Evolutionary conservation across 2,888 invertebrate genomes (phyloP), one percentile per base, ranked within the genome.

Genomic region (Mesoligia furuncula): DNA sequence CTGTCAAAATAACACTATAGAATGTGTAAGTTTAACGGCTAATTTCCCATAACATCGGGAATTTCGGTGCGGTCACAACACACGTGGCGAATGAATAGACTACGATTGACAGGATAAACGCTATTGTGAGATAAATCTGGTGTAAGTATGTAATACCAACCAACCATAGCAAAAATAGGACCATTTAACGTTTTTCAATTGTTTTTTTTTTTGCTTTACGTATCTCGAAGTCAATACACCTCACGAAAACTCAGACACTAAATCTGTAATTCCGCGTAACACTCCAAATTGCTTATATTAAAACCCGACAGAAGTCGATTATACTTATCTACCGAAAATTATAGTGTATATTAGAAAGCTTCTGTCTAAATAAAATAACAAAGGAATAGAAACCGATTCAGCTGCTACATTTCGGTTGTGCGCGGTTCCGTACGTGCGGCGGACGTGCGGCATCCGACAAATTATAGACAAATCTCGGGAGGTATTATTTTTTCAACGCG

Each of bases 401-500:
- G 91, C 90, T 92, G 91, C 91, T 93, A 90, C 85, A 81, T 89
- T 88, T 84, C 77, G 88, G 87, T 81, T 87, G 85, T 79, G 83
- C 75, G 76, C 71, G 75, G 85, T 81, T 81, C 87, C 84, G 88
- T 87, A 85, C 84, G 88, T 84, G 85, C 84, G 81, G 83, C 85
- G 87, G 88, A 85, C 89, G 90, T 89, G 94, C 96, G 96, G 96
- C 95, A 92, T 91, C 92, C 93, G 90, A 93, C 94, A 96, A 96
- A 96, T 96, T 96, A 96, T 96, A 96, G 96, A 96, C 96, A 93
- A 96, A 95, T 94, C 94, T 94, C 93, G 91, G 92, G 93, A 94
- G 93, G 94, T 95, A 96, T 96, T 95, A 96, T 96, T 96, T 96
- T 96, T 96, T 96, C 96, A 96, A 95, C 96, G 95, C 96, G 95